Evolutionary conservation across 1,140 invertebrate species (phyloP).

Genomic region (Drosophila pruinosa): DNA sequence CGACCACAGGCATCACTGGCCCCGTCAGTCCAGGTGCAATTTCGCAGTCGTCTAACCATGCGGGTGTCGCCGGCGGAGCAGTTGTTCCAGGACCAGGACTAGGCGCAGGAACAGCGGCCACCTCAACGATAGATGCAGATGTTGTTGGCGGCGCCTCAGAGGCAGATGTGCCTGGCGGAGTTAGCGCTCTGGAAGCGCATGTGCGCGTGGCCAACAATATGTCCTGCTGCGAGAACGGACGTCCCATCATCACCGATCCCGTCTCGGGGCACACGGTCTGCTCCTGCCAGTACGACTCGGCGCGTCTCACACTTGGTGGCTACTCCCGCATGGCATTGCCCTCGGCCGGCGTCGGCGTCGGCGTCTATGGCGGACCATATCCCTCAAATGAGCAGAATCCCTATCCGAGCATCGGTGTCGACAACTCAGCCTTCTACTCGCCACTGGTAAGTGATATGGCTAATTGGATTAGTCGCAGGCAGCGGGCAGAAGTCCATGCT

Average conservation of each 20-base stretch:
- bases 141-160: constrained; percentile 80
- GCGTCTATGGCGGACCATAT: constrained; percentile 90
- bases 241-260: constrained; percentile 96
- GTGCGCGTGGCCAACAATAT: constrained; percentile 83
- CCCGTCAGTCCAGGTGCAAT: constrained; percentile 89
- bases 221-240: constrained; percentile 96
- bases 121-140: constrained; percentile 59
- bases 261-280: constrained; percentile 97
- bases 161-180: constrained; percentile 22
- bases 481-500: constrained; percentile 50
- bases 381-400: constrained; percentile 95
- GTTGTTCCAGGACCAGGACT: no score
- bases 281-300: constrained; percentile 96
- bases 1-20: constrained; percentile 84
- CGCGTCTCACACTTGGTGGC: constrained; percentile 87
- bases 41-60: constrained; percentile 85
- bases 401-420: constrained; percentile 94
- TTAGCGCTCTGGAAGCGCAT: constrained; percentile 41
- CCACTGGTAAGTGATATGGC: constrained; percentile 90
- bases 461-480: constrained; percentile 56
- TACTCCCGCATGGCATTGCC: constrained; percentile 88
- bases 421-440: constrained; percentile 97
- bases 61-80: constrained; percentile 29
- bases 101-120: neutral
- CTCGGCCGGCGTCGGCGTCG: constrained; percentile 86